Evolutionary conservation across 2,888 invertebrate species (phyloP), one percentile per base, ranked within the genome.

Genomic region (Ophion ellenae): DNA sequence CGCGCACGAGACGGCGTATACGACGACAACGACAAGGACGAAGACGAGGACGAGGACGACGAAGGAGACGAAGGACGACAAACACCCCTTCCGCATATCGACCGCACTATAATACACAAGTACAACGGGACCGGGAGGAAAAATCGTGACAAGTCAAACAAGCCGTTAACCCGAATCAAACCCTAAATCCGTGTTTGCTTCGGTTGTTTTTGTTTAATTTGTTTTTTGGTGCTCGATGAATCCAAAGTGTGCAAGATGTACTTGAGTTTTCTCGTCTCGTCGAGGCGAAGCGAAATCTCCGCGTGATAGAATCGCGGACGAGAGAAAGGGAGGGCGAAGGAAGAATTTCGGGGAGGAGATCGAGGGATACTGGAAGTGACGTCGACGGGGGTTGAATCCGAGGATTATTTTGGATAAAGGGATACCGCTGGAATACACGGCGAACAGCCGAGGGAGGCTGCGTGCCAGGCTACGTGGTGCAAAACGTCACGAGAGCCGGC

Each of bases 71-170:
- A 32, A 32, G 32, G 32, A 32, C 32, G 32, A 32, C 70, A 40
- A 61, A 81, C 81, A 81, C 86, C 86, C 86, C 86, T 45, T 86
- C 86, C 83, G 83, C 86, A 66, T 86, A 86, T 86, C 86, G 86
- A 86, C 86, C 86, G 86, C 81, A 81, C 81, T 78, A 75, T 81
- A 83, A 75, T 81, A 83, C 66, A 70, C 32, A 32, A 81, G 73
- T 67, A 69, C 11, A 71, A 67, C 32, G 32, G 47, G 74, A 75
- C 24, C 74, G 83, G 75, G 81, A 85, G 81, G 59, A 73, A 66
- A 66, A 80, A 73, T 69, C 64, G 64, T 75, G 76, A 69, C n/a
- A n/a, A 20, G n/a, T n/a, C 20, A 14, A 64, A 24, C 17, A n/a
- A 45, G 66, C 24, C 53, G 45, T 70, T 20, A 57, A 69, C 40